phyloP scores from a whole-genome alignment of 2,888 invertebrate genomes.

The Sepioteuthis lessoniana region DNA sequence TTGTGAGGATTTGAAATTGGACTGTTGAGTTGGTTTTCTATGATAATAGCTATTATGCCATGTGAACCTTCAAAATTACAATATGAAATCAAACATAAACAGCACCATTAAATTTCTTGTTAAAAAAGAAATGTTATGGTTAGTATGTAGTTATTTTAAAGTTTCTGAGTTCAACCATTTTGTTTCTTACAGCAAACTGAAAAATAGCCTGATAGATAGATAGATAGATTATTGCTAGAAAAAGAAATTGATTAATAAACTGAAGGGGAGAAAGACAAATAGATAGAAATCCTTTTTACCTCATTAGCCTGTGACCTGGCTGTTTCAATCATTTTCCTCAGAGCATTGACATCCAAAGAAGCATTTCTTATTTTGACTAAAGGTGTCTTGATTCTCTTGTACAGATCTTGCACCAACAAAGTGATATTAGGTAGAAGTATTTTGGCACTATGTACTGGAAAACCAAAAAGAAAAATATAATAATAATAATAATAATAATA shows the following conservation, averaged over 20 bases:
- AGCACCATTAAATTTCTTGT: too few relatives aligned
- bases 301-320: conserved; percentile 88
- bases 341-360: conserved; percentile 81
- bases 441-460: conserved; percentile 81
- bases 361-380: not conserved
- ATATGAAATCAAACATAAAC: too few relatives aligned
- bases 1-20: too few relatives aligned
- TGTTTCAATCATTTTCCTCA: conserved; percentile 86
- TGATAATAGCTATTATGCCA: too few relatives aligned
- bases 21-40: too few relatives aligned
- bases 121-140: too few relatives aligned
- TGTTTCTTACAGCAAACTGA: too few relatives aligned
- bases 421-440: conserved; percentile 81
- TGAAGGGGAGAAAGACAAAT: not conserved
- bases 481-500: not conserved
- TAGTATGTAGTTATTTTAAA: too few relatives aligned
- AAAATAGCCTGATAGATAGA: too few relatives aligned
- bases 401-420: conserved; percentile 77
- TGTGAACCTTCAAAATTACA: too few relatives aligned
- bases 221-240: too few relatives aligned
- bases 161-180: too few relatives aligned
- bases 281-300: conserved; percentile 64
- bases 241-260: not conserved
- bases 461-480: conserved; percentile 48
- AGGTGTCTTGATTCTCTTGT: conserved; percentile 46